Evolutionary conservation across 2,797 vertebrate genomes (phyloP).

Genomic region (Pantherophis alleghaniensis): DNA sequence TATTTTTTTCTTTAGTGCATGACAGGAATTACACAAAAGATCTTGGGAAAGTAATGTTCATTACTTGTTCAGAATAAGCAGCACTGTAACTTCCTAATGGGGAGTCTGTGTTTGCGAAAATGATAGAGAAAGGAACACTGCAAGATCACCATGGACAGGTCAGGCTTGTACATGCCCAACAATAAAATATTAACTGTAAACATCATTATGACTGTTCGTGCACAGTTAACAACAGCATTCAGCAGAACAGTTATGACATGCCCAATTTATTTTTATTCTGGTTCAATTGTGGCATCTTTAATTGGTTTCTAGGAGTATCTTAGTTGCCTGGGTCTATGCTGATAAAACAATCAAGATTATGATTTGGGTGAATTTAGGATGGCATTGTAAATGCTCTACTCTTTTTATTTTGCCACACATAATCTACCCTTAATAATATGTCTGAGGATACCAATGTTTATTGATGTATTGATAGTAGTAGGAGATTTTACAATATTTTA

Average conservation of each 20-base stretch:
- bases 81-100: background rate
- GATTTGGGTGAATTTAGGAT: background rate
- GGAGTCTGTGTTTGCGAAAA: background rate
- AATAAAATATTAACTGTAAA: background rate
- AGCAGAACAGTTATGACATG: background rate
- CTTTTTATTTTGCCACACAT: background rate
- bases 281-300: background rate
- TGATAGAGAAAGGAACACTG: background rate
- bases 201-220: background rate
- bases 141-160: background rate
- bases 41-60: background rate
- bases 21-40: background rate
- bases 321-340: background rate
- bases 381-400: background rate
- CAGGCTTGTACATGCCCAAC: background rate
- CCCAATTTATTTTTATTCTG: background rate
- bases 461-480: background rate
- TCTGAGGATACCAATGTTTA: background rate
- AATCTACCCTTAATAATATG: background rate
- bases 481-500: background rate
- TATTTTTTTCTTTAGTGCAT: background rate
- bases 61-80: background rate
- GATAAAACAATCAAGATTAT: background rate
- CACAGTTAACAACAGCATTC: background rate
- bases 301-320: background rate